A percentile compares a stretch with the other conserved stretches of the same genome.
Conservation (phyloP, 2,888 invertebrate species). For the Temnothorax rugatulus region DNA sequence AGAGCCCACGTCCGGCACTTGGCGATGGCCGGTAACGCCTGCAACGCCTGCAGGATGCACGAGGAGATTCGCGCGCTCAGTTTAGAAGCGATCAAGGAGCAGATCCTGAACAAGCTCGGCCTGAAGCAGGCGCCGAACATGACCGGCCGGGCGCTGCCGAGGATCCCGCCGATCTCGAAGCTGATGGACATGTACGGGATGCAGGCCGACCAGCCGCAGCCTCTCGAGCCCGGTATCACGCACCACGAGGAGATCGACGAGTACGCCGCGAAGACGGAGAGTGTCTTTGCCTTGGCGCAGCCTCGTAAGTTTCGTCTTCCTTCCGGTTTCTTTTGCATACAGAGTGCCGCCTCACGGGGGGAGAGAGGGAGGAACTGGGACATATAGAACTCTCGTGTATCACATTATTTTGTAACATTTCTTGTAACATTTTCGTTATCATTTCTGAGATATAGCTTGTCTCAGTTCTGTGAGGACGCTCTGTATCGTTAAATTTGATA, state of each 20-base stretch:
- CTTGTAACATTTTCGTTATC: background rate
- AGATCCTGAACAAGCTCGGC: conserved; percentile 88
- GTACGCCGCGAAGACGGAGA: conserved; percentile 86
- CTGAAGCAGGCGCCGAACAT: conserved; percentile 88
- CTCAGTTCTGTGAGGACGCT: background rate
- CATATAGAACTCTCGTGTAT: background rate
- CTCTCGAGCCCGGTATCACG: conserved; percentile 84
- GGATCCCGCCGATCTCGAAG: conserved; percentile 87
- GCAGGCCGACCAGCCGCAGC: conserved; percentile 86
- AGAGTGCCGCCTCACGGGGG: background rate
- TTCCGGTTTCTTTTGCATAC: background rate
- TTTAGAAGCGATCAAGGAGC: conserved; percentile 88
- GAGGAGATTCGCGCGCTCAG: conserved; percentile 88
- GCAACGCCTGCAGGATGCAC: conserved; percentile 87
- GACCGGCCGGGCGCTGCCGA: conserved; percentile 88
- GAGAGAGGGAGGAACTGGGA: background rate
- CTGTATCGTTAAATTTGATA: background rate
- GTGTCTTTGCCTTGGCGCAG: conserved; percentile 86
- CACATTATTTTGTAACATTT: background rate
- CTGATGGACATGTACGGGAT: conserved; percentile 86
- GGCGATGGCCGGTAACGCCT: conserved; percentile 83
- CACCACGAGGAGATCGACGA: conserved; percentile 86
- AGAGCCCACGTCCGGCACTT: conserved; percentile 68
- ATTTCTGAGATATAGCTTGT: background rate
- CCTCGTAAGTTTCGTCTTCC: conserved; percentile 83